Evolutionary conservation across 2,888 invertebrate genomes (phyloP).

Genomic region (Thyatira batis): DNA sequence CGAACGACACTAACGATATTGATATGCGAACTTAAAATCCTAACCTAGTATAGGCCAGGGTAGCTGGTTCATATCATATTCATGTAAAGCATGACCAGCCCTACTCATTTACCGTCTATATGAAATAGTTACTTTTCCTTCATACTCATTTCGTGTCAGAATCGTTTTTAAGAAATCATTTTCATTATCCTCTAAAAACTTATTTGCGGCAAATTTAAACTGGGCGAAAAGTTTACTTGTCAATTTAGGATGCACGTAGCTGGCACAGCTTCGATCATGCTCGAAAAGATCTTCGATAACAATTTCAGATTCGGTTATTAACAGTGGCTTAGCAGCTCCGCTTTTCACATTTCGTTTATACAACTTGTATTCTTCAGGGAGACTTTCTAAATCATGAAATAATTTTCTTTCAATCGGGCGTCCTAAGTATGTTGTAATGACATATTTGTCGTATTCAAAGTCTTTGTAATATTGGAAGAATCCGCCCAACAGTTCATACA

Average conservation of each 20-base stretch:
- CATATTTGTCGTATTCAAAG: conserved; percentile 31
- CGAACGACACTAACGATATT: background rate
- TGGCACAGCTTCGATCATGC: conserved; percentile 34
- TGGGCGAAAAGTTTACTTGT: conserved; percentile 12
- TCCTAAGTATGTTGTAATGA: conserved; percentile 25
- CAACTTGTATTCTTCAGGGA: conserved; percentile 23
- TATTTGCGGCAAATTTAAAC: conserved; percentile 14
- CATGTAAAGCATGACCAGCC: background rate
- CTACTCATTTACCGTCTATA: background rate
- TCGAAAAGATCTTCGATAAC: conserved; percentile 42
- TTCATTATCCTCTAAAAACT: conserved; percentile 15
- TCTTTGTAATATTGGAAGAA: conserved; percentile 44
- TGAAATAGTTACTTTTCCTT: background rate
- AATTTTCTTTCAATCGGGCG: conserved; percentile 15
- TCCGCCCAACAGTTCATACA: conserved; percentile 40
- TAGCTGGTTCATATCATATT: background rate
- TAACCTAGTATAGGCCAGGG: background rate
- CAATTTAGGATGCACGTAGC: conserved; percentile 21
- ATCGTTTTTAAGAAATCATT: conserved; percentile 8
- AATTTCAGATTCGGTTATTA: conserved; percentile 23
- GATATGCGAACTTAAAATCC: background rate
- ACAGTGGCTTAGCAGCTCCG: conserved; percentile 6
- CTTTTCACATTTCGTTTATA: conserved; percentile 24
- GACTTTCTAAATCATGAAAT: conserved; percentile 18
- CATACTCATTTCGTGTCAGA: background rate